Base-by-base conservation (phyloP, 2,888 invertebrate species). In the Lycaena phlaeas region DNA sequence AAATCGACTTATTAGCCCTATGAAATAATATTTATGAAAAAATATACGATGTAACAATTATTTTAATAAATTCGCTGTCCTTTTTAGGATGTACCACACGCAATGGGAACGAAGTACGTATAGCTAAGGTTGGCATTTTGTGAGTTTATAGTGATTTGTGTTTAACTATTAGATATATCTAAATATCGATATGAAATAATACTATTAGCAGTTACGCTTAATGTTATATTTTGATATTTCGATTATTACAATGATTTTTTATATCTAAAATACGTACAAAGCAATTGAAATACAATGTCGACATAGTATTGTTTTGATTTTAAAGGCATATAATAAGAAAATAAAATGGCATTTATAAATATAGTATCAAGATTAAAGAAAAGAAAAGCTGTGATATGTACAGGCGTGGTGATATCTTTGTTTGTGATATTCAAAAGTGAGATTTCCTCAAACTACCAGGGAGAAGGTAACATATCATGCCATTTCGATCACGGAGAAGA, bases 401-500 rank as follows among this genome's bases (percentile, higher is more conserved):
- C 17, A 2, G 18, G 10, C 18, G 3, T 22, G 7, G 1, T 12
- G 12, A 4, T 34, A 7, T 12, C 2, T 9, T 22, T 34, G 15
- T 22, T 34, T 22, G 7, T 10, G 11, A 6, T 34, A n/a, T 9
- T 18, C 3, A 6, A 34, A 12, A 34, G 11, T 11, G 34, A 34
- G 3, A 3, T 31, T 11, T 18, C 18, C 15, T 31, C 11, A 5
- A 22, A 34, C 3, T 30, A 15, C 2, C 7, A 11, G 4, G 34
- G 10, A 4, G 18, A 18, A 2, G n/a, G 12, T 11, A 48, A 57
- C 30, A 48, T 54, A 44, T 49, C 54, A 2, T 61, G 61, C 11
- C 49, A 57, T 15, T 52, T 51, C 18, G 27, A 31, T 1, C 34
- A 45, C n/a, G 22, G 12, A 2, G 48, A 53, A 2, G 57, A 59